These are phyloP conservation scores for Drosophila meridiana DNA, from an alignment of 2,888 invertebrate species.

Conservation along the genomic window DNA sequence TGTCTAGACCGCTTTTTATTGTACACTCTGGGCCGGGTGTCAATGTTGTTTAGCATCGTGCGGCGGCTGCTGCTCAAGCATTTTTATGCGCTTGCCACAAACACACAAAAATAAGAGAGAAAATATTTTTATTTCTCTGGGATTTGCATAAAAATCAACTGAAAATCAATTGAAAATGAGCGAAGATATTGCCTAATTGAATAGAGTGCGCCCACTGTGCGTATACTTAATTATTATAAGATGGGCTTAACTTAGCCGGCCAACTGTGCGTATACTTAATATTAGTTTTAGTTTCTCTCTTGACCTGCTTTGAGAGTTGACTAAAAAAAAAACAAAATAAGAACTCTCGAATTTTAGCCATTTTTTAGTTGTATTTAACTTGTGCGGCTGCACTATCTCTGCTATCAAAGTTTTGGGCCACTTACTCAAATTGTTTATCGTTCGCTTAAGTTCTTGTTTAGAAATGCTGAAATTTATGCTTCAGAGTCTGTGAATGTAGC, in stretches of 20 bases:
- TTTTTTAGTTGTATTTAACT: slow-evolving; percentile 5
- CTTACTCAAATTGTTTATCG: neutral
- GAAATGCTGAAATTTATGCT: neutral
- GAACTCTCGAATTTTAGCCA: neutral
- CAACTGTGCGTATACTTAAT: slow-evolving; percentile 5
- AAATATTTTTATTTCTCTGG: slow-evolving; percentile 7
- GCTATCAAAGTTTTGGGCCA: neutral
- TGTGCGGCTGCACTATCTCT: neutral
- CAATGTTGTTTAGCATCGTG: slow-evolving; percentile 73
- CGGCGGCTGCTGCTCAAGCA: slow-evolving; percentile 30
- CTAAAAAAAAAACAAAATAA: neutral
- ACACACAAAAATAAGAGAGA: neutral
- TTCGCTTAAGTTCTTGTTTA: slow-evolving; percentile 9
- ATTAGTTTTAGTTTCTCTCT: neutral
- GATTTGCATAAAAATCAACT: slow-evolving; percentile 55
- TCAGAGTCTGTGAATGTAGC: slow-evolving; percentile 22
- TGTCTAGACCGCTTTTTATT: slow-evolving; percentile 75
- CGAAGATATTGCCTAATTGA: slow-evolving; percentile 16
- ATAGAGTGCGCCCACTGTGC: slow-evolving; percentile 12
- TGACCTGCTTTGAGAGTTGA: neutral
- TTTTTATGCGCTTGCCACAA: slow-evolving; percentile 12
- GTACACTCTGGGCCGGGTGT: slow-evolving; percentile 62
- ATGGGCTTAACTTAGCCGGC: neutral
- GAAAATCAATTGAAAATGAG: slow-evolving; percentile 18
- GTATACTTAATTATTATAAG: slow-evolving; percentile 22